These are phyloP conservation scores for Archegozetes longisetosus DNA, from an alignment of 1,140 invertebrate genomes.

Conservation along the genomic window DNA sequence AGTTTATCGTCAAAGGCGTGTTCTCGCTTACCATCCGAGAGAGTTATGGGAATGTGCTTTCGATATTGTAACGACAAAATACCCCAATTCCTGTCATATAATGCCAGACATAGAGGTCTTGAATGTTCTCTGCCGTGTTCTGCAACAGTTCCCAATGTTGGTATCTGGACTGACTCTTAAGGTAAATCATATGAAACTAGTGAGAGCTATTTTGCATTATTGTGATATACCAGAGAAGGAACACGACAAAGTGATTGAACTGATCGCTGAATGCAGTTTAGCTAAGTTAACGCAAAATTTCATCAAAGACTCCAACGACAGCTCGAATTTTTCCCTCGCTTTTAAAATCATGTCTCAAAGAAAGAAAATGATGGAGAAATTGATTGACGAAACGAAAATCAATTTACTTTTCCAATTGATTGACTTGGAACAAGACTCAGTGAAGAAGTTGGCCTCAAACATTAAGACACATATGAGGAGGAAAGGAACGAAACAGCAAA, in stretches of 20 bases:
- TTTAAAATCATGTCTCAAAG: not conserved
- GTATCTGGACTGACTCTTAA: conserved; percentile 52
- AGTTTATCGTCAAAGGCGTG: conserved; percentile 66
- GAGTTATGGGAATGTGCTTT: conserved; percentile 81
- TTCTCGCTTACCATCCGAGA: conserved; percentile 65
- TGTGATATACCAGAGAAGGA: conserved; percentile 58
- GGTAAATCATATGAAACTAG: conserved; percentile 62
- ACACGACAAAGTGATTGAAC: conserved; percentile 39
- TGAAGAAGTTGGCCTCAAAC: not conserved
- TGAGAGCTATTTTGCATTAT: conserved; percentile 58
- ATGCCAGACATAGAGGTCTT: conserved; percentile 70
- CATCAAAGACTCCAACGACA: conserved; percentile 1
- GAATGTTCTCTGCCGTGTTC: conserved; percentile 55
- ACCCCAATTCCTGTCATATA: conserved; percentile 29
- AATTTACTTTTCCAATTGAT: conserved; percentile 1
- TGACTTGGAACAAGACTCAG: not conserved
- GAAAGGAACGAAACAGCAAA: conserved; percentile 30
- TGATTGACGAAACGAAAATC: not conserved
- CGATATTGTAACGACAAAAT: conserved; percentile 64
- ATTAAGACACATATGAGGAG: conserved; percentile 32
- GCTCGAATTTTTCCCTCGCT: not conserved
- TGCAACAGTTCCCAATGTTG: conserved; percentile 48
- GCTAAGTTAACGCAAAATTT: conserved; percentile 3
- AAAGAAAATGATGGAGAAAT: too few relatives aligned
- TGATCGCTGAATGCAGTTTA: conserved; percentile 9